A percentile compares a stretch with the other conserved stretches of the same genome.
Evolutionary conservation across 2,113 vertebrate genomes (phyloP).

Genomic region (Trochalopteron elliotii): DNA sequence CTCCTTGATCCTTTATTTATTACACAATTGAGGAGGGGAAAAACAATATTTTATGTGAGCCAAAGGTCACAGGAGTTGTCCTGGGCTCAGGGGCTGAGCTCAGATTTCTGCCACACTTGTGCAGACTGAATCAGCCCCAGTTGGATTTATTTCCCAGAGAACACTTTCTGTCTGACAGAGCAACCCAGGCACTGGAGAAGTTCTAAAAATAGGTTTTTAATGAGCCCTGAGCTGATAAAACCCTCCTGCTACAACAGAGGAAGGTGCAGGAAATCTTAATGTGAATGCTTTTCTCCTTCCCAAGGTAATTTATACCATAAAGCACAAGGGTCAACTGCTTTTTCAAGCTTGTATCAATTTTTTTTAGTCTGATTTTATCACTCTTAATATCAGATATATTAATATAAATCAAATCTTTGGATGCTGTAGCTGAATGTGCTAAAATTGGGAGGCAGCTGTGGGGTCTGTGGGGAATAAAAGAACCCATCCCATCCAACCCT

Average conservation of each 20-base stretch:
- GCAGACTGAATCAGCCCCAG: background rate
- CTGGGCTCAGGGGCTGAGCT: background rate
- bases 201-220: background rate
- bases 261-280: background rate
- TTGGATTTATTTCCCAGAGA: background rate
- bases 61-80: background rate
- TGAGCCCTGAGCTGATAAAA: background rate
- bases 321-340: background rate
- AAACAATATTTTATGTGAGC: background rate
- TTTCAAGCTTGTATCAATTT: background rate
- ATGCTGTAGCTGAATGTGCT: background rate
- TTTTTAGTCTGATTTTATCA: background rate
- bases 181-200: background rate
- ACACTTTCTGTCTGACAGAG: background rate
- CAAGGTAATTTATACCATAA: background rate
- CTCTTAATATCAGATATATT: background rate
- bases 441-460: conserved; percentile 1
- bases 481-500: background rate
- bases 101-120: background rate
- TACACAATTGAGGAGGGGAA: background rate
- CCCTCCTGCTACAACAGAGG: background rate
- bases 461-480: conserved; percentile 15
- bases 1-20: conserved; percentile 3
- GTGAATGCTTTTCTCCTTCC: background rate
- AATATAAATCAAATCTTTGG: background rate